Evolutionary conservation across 2,113 vertebrate genomes (phyloP), one percentile per base, ranked within the genome.

Genomic region (Cranoglanis bouderius): DNA sequence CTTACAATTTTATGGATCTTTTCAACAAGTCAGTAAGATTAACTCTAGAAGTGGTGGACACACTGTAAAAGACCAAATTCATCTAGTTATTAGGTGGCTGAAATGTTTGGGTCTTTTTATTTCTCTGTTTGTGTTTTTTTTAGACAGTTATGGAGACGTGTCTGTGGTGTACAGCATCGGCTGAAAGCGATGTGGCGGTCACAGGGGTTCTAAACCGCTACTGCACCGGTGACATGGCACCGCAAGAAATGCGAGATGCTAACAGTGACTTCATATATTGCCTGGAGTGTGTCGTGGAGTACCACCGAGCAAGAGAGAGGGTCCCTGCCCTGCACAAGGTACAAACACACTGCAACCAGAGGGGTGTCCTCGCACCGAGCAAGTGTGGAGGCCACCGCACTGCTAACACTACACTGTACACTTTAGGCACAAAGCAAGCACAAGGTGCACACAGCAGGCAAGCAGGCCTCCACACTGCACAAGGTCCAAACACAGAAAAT

Each of bases 251-350:
- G 3, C 89, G 92, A 70, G 95, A 94, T 0, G 93, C 94, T 85
- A 94, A 93, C 0, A 95, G 96, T 74, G 97, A 98, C 87, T 96
- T 98, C 72, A 94, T 92, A 82, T 96, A 93, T 92, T 98, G 97
- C 89, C 72, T 96, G 70, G 96, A 98, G 83, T 98, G 97, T 70
- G 97, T 98, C 93, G 94, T 94, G 26, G 96, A 95, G 4, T 98
- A 97, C 90, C 97, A 98, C 92, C 93, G 82, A 87, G 96, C 94
- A 0, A 95, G 96, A 90, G 96, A 96, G 1, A 87, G 93, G 3
- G 38, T 95, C 29, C 96, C 96, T 0, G 74, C 16, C 2, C 87
- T 94, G 74, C 97, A 97, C n/a, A 88, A 95, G 97, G 97, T 98
- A 93, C 90, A 78, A 32, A 46, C 87, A 32, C 1, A 21, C 14